These are phyloP conservation scores for Anolis carolinensis DNA, from an alignment of 2,113 vertebrate species.

Conservation along the genomic window DNA sequence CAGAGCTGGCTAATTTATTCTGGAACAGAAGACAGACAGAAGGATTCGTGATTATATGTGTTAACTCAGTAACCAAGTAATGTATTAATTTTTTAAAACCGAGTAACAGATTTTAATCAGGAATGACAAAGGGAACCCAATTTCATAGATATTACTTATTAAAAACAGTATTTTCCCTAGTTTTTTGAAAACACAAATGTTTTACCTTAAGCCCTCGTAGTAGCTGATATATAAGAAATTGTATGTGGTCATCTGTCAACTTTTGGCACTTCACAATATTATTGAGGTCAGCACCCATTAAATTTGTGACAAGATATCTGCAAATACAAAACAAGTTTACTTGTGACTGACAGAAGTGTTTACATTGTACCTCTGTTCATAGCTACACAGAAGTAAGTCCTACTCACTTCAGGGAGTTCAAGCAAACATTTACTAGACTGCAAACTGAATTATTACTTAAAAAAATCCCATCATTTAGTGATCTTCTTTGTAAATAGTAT, in stretches of 20 bases:
- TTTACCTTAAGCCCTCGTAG: constrained; percentile 95
- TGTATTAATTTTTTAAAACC: not conserved
- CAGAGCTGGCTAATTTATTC: too few relatives aligned
- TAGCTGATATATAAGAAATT: constrained; percentile 97
- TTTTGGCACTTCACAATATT: constrained; percentile 98
- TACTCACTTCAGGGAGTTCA: not conserved
- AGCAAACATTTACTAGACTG: not conserved
- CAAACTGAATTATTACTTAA: not conserved
- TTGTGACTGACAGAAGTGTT: not conserved
- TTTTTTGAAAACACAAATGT: not conserved
- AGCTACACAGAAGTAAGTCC: not conserved
- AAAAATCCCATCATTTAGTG: not conserved
- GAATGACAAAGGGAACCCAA: not conserved
- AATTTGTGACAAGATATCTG: constrained; percentile 95
- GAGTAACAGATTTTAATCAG: not conserved
- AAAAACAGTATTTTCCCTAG: not conserved
- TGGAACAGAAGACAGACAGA: not conserved
- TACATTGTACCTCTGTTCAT: not conserved
- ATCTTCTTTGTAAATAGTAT: not conserved
- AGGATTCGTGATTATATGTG: not conserved
- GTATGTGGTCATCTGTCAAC: constrained; percentile 94
- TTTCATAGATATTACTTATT: not conserved
- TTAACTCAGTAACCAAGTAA: not conserved
- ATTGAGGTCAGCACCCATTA: constrained; percentile 97
- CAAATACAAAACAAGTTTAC: constrained; percentile 39